Base-by-base conservation (phyloP, 64 coral and sea anemone genomes). In the Stichodactyla helianthus region DNA sequence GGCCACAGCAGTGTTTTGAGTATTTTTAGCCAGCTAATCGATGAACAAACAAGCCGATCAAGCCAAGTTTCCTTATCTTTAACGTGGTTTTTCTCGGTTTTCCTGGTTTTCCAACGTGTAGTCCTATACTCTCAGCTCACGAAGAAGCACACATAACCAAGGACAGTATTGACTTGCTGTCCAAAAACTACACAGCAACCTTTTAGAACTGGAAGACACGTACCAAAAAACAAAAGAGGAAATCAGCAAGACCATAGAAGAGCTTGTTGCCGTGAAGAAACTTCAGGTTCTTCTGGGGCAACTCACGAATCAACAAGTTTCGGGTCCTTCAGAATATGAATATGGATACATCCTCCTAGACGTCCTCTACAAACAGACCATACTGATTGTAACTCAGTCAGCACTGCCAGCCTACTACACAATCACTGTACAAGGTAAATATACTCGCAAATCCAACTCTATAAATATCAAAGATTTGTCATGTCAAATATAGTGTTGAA, bases 391-490 rank as follows among this genome's bases (percentile, higher is more conserved):
- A 55, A 78, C 86, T 10, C 18, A 23, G 25, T 87, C 86, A 59
- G 86, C 65, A 8, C 22, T 87, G 11, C 86, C 65, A 79, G 51
- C 51, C 28, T 19, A 79, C 3, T 87, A 58, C 71, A 87, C 86
- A 77, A 50, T 79, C 53, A 87, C 6, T 35, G 51, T 87, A 10
- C 11, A 87, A 87, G 86, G 71, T 87, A 87, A 87, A 20, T 67
- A 20, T 4, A 67, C n/a, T 67, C 18, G 20, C 63, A 20, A 67
- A 67, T 6, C 55, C 7, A 10, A 57, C 55, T 2, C 7, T 13
- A 57, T 10, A 57, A 13, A 57, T 57, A 57, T 10, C 55, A 10
- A 57, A 57, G 13, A 31, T 31, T 31, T 31, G 28, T 31, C 28
- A 31, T 31, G 28, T 31, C 28, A 31, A 31, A 31, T 31, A 31